Percentiles rank a stretch among this genome's conserved stretches.
Conservation (phyloP, 1,140 invertebrate genomes). For the Tachypleus tridentatus region DNA sequence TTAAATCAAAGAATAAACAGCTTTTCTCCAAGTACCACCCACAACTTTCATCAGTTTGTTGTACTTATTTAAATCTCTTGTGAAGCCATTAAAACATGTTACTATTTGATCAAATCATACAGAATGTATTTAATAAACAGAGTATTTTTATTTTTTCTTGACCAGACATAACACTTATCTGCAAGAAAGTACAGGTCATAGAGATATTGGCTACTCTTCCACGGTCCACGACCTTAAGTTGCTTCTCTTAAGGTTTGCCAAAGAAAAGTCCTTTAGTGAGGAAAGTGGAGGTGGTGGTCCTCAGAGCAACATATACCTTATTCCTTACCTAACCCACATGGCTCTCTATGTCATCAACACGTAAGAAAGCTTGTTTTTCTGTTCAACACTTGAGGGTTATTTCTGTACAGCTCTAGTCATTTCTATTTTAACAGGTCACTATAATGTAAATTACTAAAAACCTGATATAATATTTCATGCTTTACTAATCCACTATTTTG, state of each 20-base stretch:
- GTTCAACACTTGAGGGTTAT: not conserved
- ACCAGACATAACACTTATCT: slow-evolving; percentile 40
- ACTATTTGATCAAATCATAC: too few relatives aligned
- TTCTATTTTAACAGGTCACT: slow-evolving; percentile 8
- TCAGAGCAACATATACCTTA: slow-evolving; percentile 92
- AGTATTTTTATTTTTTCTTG: slow-evolving; percentile 7
- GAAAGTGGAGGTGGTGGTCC: slow-evolving; percentile 93
- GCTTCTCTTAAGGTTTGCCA: slow-evolving; percentile 74
- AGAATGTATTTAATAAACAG: too few relatives aligned
- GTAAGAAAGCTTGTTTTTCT: slow-evolving; percentile 41
- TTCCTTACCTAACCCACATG: slow-evolving; percentile 90
- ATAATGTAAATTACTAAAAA: not conserved
- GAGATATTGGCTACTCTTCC: slow-evolving; percentile 74
- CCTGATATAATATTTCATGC: too few relatives aligned
- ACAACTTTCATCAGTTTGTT: too few relatives aligned
- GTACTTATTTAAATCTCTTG: too few relatives aligned
- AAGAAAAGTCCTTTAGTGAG: slow-evolving; percentile 91
- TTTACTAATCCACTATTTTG: too few relatives aligned
- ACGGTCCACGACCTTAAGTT: slow-evolving; percentile 91
- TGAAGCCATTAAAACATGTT: too few relatives aligned
- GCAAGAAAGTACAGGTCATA: slow-evolving; percentile 31
- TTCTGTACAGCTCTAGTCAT: slow-evolving; percentile 3
- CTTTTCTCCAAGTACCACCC: too few relatives aligned
- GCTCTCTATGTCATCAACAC: slow-evolving; percentile 89
- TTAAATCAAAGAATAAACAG: too few relatives aligned